These are phyloP conservation scores for Orchestia grillus DNA, from an alignment of 1,140 invertebrate species.

Conservation along the genomic window DNA sequence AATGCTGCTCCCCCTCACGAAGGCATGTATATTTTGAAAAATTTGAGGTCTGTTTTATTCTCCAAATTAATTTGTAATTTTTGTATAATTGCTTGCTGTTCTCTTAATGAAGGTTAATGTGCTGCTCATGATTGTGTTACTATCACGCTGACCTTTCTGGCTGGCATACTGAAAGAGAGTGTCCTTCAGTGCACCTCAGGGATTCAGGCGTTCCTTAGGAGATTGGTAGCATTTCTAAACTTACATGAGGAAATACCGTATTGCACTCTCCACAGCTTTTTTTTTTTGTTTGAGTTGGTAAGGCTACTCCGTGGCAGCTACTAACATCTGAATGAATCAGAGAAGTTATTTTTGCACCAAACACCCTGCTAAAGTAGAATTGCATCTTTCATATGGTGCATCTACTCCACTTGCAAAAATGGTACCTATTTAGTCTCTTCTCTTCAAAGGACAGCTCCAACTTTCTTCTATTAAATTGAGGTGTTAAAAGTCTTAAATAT, in stretches of 20 bases:
- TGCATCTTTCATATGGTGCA: too few species aligned
- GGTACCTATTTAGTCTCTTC: too few species aligned
- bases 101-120: not conserved
- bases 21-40: conserved; percentile 70
- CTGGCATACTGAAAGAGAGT: not conserved
- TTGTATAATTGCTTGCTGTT: not conserved
- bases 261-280: not conserved
- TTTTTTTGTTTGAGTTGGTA: not conserved
- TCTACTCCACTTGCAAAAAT: too few species aligned
- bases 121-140: not conserved
- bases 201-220: too few species aligned
- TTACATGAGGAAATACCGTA: not conserved
- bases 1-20: conserved; percentile 77
- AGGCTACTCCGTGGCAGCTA: too few species aligned
- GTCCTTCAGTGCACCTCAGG: too few species aligned
- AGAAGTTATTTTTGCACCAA: too few species aligned
- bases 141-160: not conserved
- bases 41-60: not conserved
- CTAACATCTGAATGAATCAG: too few species aligned
- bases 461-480: too few species aligned
- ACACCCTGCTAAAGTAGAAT: too few species aligned
- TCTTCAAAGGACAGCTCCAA: too few species aligned
- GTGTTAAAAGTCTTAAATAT: too few species aligned
- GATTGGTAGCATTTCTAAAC: not conserved
- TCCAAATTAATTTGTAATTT: not conserved